phyloP scores from a whole-genome alignment of 1,140 invertebrate species.

The Caenorhabditis inopinata region DNA sequence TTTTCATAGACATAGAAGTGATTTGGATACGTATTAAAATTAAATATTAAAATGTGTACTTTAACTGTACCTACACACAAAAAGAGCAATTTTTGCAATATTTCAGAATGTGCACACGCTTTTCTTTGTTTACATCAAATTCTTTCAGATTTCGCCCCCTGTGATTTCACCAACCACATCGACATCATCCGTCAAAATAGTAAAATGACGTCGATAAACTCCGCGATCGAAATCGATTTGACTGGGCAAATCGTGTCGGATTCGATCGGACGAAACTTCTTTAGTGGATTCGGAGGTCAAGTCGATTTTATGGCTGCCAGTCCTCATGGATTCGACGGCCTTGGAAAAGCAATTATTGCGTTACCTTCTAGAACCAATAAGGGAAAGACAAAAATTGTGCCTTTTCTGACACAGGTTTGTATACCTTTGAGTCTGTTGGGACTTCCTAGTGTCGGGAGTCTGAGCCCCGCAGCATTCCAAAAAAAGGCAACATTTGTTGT shows the following conservation, averaged over 20 bases:
- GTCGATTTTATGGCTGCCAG: constrained; percentile 94
- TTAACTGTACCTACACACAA: neutral
- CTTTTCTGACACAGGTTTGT: constrained; percentile 70
- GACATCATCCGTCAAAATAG: constrained; percentile 80
- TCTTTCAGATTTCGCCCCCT: constrained; percentile 69
- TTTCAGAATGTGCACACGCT: too few relatives aligned
- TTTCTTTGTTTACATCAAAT: neutral
- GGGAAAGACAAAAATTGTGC: constrained; percentile 85
- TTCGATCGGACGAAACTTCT: constrained; percentile 87
- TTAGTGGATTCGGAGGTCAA: constrained; percentile 84
- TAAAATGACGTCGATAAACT: constrained; percentile 92
- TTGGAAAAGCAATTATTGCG: constrained; percentile 89
- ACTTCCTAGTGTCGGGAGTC: too few relatives aligned
- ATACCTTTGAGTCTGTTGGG: too few relatives aligned
- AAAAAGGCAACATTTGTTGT: too few relatives aligned
- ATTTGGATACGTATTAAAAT: too few relatives aligned
- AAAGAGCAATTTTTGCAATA: neutral
- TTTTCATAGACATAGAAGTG: too few relatives aligned
- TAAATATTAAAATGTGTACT: too few relatives aligned
- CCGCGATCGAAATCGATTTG: constrained; percentile 91
- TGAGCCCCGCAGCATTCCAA: too few relatives aligned
- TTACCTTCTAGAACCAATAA: constrained; percentile 81
- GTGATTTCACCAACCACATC: constrained; percentile 82
- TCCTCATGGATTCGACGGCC: constrained; percentile 81
- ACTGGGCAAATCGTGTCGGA: constrained; percentile 88